phyloP scores from a whole-genome alignment of 2,113 vertebrate species.

The Vireo altiloquus region DNA sequence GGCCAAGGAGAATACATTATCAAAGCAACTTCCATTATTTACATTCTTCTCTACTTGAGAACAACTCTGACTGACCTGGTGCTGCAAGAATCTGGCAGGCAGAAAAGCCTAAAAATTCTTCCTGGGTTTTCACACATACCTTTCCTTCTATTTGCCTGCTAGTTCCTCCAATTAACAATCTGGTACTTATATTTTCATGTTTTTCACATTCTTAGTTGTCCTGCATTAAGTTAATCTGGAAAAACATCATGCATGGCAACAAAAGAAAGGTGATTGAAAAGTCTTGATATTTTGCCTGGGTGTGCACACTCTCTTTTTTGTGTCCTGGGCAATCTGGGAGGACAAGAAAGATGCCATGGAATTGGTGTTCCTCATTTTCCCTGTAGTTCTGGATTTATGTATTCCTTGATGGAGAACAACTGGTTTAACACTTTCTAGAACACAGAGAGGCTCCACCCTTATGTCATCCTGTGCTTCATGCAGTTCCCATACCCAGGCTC shows the following conservation, averaged over 20 bases:
- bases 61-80: too few relatives aligned
- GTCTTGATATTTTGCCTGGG: background rate
- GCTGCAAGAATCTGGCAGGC: too few relatives aligned
- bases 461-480: background rate
- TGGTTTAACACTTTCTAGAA: background rate
- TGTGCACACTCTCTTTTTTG: background rate
- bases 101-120: too few relatives aligned
- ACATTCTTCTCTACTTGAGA: too few relatives aligned
- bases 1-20: too few relatives aligned
- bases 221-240: background rate
- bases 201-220: background rate
- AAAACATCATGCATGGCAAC: background rate
- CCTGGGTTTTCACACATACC: too few relatives aligned
- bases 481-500: background rate
- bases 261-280: background rate
- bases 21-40: too few relatives aligned
- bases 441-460: background rate
- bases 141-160: background rate
- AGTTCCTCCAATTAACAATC: background rate
- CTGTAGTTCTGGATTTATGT: background rate
- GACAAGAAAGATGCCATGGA: background rate
- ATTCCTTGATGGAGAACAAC: background rate
- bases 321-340: background rate
- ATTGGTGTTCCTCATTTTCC: background rate
- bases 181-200: background rate